Base-by-base conservation (phyloP, 2,113 vertebrate genomes). In the Cichladusa arquata region DNA sequence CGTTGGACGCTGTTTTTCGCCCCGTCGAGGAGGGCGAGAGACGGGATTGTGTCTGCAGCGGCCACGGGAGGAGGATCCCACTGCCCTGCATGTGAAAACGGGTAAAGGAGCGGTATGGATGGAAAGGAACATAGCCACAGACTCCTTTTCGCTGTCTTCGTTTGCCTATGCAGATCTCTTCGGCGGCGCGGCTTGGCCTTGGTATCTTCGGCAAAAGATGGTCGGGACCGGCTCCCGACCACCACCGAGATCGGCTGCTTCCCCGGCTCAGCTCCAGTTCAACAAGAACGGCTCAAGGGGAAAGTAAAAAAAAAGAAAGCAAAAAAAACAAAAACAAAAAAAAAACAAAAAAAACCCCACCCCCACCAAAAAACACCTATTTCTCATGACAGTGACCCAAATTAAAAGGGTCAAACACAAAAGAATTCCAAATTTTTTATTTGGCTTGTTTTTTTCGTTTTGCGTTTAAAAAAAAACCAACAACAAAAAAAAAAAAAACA, bases 261-360 rank as follows among this genome's bases (percentile, higher is more conserved):
- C 8, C 6, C 14, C 8, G 3, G 9, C n/a, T 70, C 57, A 58
- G 44, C 5, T 47, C 40, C 29, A 47, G 44, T n/a, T 60, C 79
- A 67, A 20, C 2, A 45, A 29, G 8, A 24, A 44, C 3, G 5
- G 5, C 14, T 73, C 24, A 11, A 38, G 4, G 20, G 13, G 2
- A 3, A 2, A 4, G 2, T n/a, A n/a, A 2, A 16, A 17, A 4
- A 9, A 6, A 14, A 8, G 2, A 6, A 18, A 14, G 2, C 4
- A 11, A 17, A 2, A 0, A 38, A 11, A 18, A 11, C 12, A 29
- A 20, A 26, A 8, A 31, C 36, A 20, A 28, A 5, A 20, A 28
- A 5, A 38, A 3, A 2, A 4, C 14, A 3, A 31, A 12, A 19
- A 31, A 54, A 4, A 5, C 8, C 11, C 38, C 8, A 11, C 13